Evolutionary conservation across 2,888 invertebrate genomes (phyloP).

Genomic region (Sclerodermus sp.): DNA sequence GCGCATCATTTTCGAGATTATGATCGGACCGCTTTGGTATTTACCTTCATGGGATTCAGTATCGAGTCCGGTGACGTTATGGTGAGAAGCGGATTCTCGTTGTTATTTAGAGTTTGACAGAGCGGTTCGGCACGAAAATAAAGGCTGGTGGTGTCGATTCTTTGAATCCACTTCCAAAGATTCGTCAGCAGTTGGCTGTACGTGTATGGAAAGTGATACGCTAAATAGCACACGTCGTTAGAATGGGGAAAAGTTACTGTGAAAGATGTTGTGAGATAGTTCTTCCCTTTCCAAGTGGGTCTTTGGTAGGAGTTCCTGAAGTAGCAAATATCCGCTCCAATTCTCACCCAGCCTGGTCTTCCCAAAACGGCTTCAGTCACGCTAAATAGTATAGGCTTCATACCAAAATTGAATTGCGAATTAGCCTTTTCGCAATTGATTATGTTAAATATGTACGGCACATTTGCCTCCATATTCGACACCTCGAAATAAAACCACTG

Average conservation of each 20-base stretch:
- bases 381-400: conserved; percentile 88
- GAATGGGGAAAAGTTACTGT: conserved; percentile 74
- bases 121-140: conserved; percentile 70
- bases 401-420: conserved; percentile 85
- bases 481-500: conserved; percentile 93
- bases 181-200: conserved; percentile 77
- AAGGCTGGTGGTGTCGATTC: conserved; percentile 59
- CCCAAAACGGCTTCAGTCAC: conserved; percentile 69
- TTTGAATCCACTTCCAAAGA: conserved; percentile 68
- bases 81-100: conserved; percentile 76
- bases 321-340: conserved; percentile 79
- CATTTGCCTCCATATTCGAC: conserved; percentile 71
- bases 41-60: conserved; percentile 63
- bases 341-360: conserved; percentile 70
- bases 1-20: too few species aligned
- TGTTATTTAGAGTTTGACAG: conserved; percentile 72
- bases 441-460: conserved; percentile 80
- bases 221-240: conserved; percentile 80
- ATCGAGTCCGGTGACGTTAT: conserved; percentile 67
- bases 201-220: conserved; percentile 86
- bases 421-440: conserved; percentile 85
- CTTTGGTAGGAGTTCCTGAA: conserved; percentile 75
- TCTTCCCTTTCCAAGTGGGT: conserved; percentile 61
- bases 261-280: conserved; percentile 79
- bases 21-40: too few species aligned